phyloP scores from a whole-genome alignment of 1,140 invertebrate species.

The Drosophila watanabei region DNA sequence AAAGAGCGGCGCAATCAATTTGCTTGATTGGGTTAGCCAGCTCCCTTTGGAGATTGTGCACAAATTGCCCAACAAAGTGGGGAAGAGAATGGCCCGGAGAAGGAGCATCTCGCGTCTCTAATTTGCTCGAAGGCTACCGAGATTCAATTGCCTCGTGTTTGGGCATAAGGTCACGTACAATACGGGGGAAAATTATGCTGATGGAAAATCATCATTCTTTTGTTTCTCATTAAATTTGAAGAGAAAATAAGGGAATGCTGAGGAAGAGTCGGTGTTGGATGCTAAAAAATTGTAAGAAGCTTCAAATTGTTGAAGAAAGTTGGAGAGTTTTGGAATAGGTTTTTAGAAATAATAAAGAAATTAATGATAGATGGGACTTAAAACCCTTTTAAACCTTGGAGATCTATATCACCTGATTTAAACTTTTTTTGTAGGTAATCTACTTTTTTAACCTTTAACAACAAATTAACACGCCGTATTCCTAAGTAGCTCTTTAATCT shows the following conservation, averaged over 20 bases:
- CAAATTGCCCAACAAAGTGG: conserved; percentile 70
- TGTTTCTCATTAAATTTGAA: background rate
- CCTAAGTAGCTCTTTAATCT: background rate
- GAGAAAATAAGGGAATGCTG: conserved; percentile 1
- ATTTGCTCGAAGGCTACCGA: conserved; percentile 38
- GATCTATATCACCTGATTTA: too few species aligned
- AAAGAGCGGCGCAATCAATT: conserved; percentile 63
- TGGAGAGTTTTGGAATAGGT: background rate
- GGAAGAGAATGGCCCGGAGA: conserved; percentile 24
- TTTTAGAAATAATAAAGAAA: background rate
- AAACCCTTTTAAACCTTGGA: background rate
- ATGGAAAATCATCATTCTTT: conserved; percentile 28
- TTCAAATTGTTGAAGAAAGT: background rate
- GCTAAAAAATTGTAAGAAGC: background rate
- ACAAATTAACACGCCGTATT: background rate
- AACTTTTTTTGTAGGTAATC: too few species aligned
- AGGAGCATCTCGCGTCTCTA: conserved; percentile 38
- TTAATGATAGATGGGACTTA: background rate
- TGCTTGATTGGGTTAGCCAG: conserved; percentile 71
- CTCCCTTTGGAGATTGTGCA: conserved; percentile 38
- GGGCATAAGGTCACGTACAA: conserved; percentile 34
- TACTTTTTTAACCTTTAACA: background rate
- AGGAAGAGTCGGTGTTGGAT: background rate
- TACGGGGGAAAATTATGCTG: conserved; percentile 27
- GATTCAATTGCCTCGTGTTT: conserved; percentile 26